These are phyloP conservation scores for Hippasteria phrygiana DNA, from an alignment of 53 echinoderm and acorn worm species.

Conservation along the genomic window DNA sequence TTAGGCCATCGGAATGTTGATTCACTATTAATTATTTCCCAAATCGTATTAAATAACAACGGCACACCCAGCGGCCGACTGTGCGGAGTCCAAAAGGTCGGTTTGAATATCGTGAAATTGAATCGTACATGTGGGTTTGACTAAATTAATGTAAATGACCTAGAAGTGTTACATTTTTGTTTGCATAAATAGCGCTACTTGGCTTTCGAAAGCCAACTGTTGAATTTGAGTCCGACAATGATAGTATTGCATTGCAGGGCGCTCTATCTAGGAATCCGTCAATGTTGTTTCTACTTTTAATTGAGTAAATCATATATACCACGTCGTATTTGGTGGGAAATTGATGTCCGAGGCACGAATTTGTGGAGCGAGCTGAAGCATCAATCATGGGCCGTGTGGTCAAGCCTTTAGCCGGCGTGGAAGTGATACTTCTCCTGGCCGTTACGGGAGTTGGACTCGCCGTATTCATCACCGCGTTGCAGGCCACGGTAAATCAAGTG, in stretches of 20 bases:
- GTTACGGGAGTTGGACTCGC: conserved; percentile 5
- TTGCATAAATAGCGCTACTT: too few species aligned
- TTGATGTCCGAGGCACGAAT: neutral
- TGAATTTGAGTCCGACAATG: too few species aligned
- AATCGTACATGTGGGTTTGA: too few species aligned
- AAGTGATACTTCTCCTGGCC: conserved; percentile 3
- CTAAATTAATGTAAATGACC: too few species aligned
- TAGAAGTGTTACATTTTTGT: too few species aligned
- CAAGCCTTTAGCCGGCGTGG: conserved; percentile 27
- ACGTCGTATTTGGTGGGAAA: neutral
- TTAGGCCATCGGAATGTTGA: neutral
- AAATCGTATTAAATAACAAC: neutral
- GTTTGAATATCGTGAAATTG: too few species aligned
- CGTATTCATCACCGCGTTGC: neutral
- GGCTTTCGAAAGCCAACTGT: too few species aligned
- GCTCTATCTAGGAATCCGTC: too few species aligned
- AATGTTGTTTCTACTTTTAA: too few species aligned
- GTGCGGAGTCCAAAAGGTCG: neutral
- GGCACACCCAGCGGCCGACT: neutral
- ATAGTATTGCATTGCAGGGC: too few species aligned
- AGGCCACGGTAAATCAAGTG: neutral
- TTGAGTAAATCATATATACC: too few species aligned
- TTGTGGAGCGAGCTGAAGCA: neutral
- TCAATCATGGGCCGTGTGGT: conserved; percentile 15
- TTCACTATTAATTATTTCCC: conserved; percentile 7